Evolutionary conservation across 1,140 invertebrate genomes (phyloP).

Genomic region (Riptortus pedestris): DNA sequence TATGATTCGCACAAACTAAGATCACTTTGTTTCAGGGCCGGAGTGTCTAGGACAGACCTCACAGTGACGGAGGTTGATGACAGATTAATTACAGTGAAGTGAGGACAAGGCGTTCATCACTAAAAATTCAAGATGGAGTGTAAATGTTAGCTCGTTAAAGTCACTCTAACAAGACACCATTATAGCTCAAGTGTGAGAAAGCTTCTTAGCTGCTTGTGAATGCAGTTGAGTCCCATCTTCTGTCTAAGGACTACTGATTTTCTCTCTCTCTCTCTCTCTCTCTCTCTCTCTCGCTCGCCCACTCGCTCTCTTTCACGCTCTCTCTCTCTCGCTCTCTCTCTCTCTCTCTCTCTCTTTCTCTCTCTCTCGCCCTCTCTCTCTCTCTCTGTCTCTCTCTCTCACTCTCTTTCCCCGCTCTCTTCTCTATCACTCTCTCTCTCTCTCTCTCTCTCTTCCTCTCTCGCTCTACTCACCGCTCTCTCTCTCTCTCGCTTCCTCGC

Average conservation of each 20-base stretch:
- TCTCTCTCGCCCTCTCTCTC: constrained; percentile 1
- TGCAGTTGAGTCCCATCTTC: too few relatives aligned
- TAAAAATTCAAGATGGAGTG: too few relatives aligned
- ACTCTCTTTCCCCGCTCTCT: background rate
- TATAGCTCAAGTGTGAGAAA: too few relatives aligned
- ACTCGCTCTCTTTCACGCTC: background rate
- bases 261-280: constrained; percentile 6
- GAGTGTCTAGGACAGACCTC: too few relatives aligned
- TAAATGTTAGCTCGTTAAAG: too few relatives aligned
- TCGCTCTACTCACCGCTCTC: background rate
- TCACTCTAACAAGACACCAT: too few relatives aligned
- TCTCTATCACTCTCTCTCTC: background rate
- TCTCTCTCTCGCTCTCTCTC: constrained; percentile 1
- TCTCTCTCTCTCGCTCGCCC: background rate
- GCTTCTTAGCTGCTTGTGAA: too few relatives aligned
- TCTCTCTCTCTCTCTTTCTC: constrained; percentile 9
- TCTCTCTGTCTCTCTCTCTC: constrained; percentile 7
- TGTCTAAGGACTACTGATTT: background rate
- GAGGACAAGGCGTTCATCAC: too few relatives aligned
- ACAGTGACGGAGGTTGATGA: too few relatives aligned
- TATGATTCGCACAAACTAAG: too few relatives aligned
- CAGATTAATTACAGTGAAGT: too few relatives aligned
- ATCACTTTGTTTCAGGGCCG: too few relatives aligned
- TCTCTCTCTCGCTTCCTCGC: background rate
- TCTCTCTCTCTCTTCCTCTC: constrained; percentile 5